Percentiles rank a stretch among this genome's conserved stretches.
phyloP scores from a whole-genome alignment of 2,113 vertebrate genomes.

The Trematocara variabile region DNA sequence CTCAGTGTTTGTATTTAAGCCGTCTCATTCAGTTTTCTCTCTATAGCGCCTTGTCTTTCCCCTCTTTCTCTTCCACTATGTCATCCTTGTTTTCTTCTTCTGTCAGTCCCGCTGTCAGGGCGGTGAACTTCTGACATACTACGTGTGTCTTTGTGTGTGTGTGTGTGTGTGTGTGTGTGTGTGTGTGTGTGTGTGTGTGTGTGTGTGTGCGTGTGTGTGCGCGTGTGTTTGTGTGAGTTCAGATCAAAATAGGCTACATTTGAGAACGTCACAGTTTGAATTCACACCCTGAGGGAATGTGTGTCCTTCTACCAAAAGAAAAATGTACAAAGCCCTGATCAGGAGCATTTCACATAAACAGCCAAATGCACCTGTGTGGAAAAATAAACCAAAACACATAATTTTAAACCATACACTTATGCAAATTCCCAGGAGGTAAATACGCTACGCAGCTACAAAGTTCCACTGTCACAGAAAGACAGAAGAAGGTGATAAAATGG shows the following conservation, averaged over 20 bases:
- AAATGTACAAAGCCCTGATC: background rate
- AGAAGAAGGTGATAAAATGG: slow-evolving; percentile 18
- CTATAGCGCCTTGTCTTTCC: background rate
- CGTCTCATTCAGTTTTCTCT: background rate
- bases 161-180: background rate
- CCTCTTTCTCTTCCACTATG: background rate
- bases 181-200: background rate
- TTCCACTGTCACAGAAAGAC: background rate
- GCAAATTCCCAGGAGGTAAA: background rate
- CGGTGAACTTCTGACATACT: slow-evolving; percentile 1
- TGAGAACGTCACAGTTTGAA: slow-evolving; percentile 3
- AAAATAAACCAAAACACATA: background rate
- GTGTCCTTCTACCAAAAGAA: slow-evolving; percentile 12
- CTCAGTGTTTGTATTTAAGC: no score
- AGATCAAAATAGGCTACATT: slow-evolving; percentile 10
- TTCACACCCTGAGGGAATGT: background rate
- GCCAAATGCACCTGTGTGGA: background rate
- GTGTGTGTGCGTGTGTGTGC: background rate
- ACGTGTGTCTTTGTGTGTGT: background rate
- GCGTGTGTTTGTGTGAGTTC: background rate
- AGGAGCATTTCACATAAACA: background rate
- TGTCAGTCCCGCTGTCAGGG: slow-evolving; percentile 15
- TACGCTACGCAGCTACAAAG: background rate
- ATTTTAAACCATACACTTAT: background rate
- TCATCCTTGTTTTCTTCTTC: slow-evolving; percentile 4